Conservation (phyloP, 2,113 vertebrate genomes). For the Gadus chalcogrammus region DNA sequence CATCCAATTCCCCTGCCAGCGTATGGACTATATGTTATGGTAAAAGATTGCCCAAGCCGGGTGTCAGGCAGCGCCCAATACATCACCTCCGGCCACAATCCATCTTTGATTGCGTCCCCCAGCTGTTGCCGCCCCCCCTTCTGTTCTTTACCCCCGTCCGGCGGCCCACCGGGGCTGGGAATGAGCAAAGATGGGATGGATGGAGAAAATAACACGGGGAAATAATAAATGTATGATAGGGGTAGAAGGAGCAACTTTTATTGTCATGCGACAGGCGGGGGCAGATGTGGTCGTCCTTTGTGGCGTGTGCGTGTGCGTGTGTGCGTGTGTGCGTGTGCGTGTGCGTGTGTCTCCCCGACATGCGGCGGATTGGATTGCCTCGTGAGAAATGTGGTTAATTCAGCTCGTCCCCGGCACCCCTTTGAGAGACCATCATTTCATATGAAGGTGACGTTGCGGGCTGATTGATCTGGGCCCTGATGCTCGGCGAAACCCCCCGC, state of each 20-base stretch:
- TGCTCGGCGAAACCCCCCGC: background rate
- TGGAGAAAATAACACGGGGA: background rate
- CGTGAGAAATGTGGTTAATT: conserved; percentile 57
- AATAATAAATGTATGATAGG: background rate
- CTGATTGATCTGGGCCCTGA: conserved; percentile 48
- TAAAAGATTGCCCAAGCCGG: conserved; percentile 41
- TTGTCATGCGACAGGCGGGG: conserved; percentile 21
- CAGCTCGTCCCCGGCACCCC: conserved; percentile 27
- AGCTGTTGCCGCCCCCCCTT: conserved; percentile 5
- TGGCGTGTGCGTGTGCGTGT: background rate
- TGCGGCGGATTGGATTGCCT: conserved; percentile 50
- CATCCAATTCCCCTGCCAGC: conserved; percentile 32
- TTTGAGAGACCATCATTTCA: conserved; percentile 31
- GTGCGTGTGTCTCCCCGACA: conserved; percentile 3
- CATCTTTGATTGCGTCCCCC: conserved; percentile 45
- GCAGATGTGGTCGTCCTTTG: conserved; percentile 36
- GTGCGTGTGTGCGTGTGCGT: background rate
- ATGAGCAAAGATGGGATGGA: background rate
- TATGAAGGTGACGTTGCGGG: conserved; percentile 35
- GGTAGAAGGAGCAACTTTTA: background rate
- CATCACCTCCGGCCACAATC: conserved; percentile 39
- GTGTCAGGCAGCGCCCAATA: conserved; percentile 44
- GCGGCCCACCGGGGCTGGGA: conserved; percentile 27
- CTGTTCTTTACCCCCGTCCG: background rate
- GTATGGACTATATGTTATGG: conserved; percentile 45